These are phyloP conservation scores for Lerista edwardsae DNA, from an alignment of 2,797 vertebrate species.

Conservation along the genomic window DNA sequence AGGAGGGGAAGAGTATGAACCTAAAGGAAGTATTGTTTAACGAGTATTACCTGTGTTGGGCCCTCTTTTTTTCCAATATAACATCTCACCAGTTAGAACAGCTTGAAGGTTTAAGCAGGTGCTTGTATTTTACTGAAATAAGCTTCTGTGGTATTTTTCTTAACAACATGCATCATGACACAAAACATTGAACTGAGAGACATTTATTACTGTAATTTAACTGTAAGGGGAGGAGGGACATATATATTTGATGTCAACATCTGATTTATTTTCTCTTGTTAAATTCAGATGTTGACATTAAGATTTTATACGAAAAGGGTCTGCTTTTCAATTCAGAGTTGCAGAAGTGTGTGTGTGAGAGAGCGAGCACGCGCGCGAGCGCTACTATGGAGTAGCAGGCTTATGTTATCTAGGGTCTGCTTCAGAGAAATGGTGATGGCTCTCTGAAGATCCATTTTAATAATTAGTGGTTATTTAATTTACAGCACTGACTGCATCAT, in stretches of 20 bases:
- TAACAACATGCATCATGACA: background rate
- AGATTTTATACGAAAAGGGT: background rate
- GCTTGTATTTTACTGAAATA: background rate
- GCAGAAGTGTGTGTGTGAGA: background rate
- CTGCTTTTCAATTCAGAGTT: background rate
- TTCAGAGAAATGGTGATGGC: conserved; percentile 31
- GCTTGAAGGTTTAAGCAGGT: background rate
- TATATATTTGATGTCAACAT: fast-evolving
- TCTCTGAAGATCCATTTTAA: conserved; percentile 36
- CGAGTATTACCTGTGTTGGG: background rate
- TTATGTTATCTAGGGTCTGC: conserved; percentile 43
- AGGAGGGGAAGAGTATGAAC: background rate
- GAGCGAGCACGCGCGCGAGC: background rate
- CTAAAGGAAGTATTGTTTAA: background rate
- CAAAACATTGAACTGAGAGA: background rate
- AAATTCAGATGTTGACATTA: background rate
- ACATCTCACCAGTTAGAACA: background rate
- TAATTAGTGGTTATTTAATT: conserved; percentile 47
- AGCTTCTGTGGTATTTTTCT: background rate
- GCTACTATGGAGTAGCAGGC: conserved; percentile 25
- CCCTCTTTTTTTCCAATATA: too few relatives aligned
- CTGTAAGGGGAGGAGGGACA: background rate
- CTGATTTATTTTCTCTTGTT: background rate
- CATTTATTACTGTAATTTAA: background rate
- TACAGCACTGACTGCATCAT: conserved; percentile 37